Percentiles rank a stretch among this genome's conserved stretches.
Evolutionary conservation across 2,797 vertebrate genomes (phyloP).

Genomic region (Acridotheres tristis): DNA sequence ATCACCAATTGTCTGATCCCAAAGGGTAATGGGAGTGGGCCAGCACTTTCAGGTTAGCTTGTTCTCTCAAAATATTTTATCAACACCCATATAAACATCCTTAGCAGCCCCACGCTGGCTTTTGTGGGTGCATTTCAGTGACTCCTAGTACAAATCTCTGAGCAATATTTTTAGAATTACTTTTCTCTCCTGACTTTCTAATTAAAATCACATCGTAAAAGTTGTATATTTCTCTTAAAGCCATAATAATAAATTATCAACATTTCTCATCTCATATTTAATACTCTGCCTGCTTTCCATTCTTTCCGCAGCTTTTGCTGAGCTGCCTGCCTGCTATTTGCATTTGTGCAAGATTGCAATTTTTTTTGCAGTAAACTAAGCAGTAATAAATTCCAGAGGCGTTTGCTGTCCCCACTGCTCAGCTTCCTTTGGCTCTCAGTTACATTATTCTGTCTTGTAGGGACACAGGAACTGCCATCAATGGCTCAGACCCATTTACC

Average conservation of each 20-base stretch:
- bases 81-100: background rate
- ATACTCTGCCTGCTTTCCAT: background rate
- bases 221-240: background rate
- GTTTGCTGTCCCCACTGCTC: background rate
- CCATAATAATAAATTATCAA: slow-evolving; percentile 3
- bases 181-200: background rate
- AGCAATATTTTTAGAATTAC: background rate
- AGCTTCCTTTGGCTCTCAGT: background rate
- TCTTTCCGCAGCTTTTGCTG: background rate
- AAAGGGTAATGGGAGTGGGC: background rate
- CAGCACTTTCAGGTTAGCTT: background rate
- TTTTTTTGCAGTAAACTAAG: background rate
- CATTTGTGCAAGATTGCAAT: background rate
- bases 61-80: background rate
- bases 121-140: background rate
- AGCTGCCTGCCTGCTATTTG: background rate
- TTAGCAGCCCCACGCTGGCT: background rate
- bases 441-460: background rate
- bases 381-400: background rate
- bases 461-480: background rate
- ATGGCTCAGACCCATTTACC: background rate
- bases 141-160: background rate
- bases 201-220: slow-evolving; percentile 17
- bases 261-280: background rate
- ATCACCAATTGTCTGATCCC: background rate